Evolutionary conservation across 2,888 invertebrate genomes (phyloP).

Genomic region (Cephus nigrinus): DNA sequence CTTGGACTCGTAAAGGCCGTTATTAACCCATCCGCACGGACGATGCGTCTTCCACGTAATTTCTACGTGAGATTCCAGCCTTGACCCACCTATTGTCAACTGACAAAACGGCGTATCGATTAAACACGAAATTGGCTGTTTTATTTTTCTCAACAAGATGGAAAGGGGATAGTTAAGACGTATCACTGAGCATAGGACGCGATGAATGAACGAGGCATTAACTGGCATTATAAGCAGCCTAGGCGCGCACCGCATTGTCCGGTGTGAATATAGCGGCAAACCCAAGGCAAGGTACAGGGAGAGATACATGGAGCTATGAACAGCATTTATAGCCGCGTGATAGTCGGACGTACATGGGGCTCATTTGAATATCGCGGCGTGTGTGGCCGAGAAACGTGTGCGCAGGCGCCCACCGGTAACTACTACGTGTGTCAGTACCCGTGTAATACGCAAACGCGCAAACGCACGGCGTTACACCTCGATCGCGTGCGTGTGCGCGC

Average conservation of each 20-base stretch:
- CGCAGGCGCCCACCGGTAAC: slow-evolving; percentile 35
- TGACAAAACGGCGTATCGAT: neutral
- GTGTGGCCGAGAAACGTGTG: slow-evolving; percentile 41
- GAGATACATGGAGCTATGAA: slow-evolving; percentile 20
- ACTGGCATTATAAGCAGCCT: neutral
- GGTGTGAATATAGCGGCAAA: slow-evolving; percentile 4
- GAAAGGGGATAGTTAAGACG: neutral
- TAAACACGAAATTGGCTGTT: neutral
- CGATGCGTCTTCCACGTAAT: neutral
- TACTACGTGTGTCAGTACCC: slow-evolving; percentile 2
- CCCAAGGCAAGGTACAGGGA: neutral
- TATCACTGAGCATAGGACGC: neutral
- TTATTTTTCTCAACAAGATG: neutral
- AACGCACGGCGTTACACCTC: neutral
- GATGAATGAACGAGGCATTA: slow-evolving; percentile 6
- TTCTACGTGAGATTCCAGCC: neutral
- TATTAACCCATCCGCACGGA: neutral
- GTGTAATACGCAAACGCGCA: slow-evolving; percentile 21
- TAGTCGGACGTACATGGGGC: slow-evolving; percentile 34
- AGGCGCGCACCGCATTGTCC: neutral
- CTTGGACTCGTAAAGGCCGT: neutral
- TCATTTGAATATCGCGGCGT: slow-evolving; percentile 54
- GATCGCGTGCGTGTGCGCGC: neutral
- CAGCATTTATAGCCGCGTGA: slow-evolving; percentile 37
- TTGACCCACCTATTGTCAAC: neutral